A percentile compares a stretch with the other conserved stretches of the same genome.
phyloP scores from a whole-genome alignment of 2,113 vertebrate genomes.

The Columba janthina region DNA sequence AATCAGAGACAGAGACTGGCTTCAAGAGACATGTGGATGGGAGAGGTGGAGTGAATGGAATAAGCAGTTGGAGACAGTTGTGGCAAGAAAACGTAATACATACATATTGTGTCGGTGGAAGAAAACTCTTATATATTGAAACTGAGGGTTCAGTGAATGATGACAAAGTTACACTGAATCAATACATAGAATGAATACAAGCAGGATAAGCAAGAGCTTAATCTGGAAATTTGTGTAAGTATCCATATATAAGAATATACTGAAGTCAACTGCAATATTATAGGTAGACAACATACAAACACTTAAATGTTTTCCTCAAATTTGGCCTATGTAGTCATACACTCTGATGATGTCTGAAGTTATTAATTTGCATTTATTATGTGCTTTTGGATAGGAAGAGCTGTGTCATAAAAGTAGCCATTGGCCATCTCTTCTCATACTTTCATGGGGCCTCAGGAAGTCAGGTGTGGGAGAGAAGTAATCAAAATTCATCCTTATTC shows the following conservation, averaged over 20 bases:
- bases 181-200: not conserved
- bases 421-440: not conserved
- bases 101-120: not conserved
- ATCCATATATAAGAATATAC: not conserved
- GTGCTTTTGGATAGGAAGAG: not conserved
- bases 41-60: not conserved
- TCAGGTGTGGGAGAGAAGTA: not conserved
- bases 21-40: not conserved
- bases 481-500: not conserved
- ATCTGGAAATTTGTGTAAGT: not conserved
- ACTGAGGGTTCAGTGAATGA: not conserved
- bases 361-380: not conserved
- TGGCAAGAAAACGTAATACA: not conserved
- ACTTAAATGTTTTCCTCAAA: not conserved
- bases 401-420: not conserved
- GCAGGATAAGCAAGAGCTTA: not conserved
- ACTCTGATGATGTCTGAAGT: not conserved
- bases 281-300: not conserved
- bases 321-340: not conserved
- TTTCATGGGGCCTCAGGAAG: not conserved
- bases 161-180: not conserved
- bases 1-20: not conserved
- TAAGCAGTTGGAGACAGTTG: not conserved
- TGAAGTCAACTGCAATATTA: not conserved
- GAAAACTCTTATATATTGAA: not conserved